Conservation (phyloP, 2,888 invertebrate species). For the Cheilosia vulpina region DNA sequence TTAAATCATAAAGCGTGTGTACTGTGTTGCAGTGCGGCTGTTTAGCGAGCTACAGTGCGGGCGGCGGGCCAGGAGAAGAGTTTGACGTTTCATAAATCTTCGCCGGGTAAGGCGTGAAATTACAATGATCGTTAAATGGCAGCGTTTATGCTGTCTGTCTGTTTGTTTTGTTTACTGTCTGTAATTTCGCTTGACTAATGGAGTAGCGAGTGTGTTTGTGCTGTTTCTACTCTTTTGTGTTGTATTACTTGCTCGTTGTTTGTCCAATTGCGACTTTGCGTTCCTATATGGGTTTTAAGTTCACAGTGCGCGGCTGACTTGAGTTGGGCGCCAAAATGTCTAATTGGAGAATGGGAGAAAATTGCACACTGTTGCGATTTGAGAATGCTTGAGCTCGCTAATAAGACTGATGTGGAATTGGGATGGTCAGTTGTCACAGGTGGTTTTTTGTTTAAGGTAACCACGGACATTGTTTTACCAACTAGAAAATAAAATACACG, state of each 20-base stretch:
- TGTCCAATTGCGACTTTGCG: conserved; percentile 8
- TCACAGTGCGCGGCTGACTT: conserved; percentile 11
- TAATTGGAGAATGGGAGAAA: conserved; percentile 21
- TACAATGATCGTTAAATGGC: conserved; percentile 75
- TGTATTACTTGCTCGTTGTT: neutral
- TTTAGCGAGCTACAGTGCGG: conserved; percentile 22
- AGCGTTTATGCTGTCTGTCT: conserved; percentile 74
- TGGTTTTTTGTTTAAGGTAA: conserved; percentile 1
- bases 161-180: conserved; percentile 75
- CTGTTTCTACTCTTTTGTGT: conserved; percentile 6
- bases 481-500: neutral
- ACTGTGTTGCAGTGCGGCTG: conserved; percentile 49
- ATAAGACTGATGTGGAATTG: conserved; percentile 11
- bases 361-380: conserved; percentile 1
- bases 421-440: neutral
- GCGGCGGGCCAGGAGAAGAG: conserved; percentile 43
- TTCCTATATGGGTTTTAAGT: neutral
- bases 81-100: conserved; percentile 74
- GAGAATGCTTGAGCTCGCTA: conserved; percentile 11
- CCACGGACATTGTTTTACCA: neutral
- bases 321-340: conserved; percentile 45
- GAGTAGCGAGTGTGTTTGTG: conserved; percentile 38
- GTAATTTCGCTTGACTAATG: conserved; percentile 72
- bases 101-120: conserved; percentile 71
- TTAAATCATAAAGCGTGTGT: conserved; percentile 71